Percentiles rank a stretch among this genome's conserved stretches.
phyloP scores from a whole-genome alignment of 1,140 invertebrate species.

The Rhopalosiphum padi region DNA sequence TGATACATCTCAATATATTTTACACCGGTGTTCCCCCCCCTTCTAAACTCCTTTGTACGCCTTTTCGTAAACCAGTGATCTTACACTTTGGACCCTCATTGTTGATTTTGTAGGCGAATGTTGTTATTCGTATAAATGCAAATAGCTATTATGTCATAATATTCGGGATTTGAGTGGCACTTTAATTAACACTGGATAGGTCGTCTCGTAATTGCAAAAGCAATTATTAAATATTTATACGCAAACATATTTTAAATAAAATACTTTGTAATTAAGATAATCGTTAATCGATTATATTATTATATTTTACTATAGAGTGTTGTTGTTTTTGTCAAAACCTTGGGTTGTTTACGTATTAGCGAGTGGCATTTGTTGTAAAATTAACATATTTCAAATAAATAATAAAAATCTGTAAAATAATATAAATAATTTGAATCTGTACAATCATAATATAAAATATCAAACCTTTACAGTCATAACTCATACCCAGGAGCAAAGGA shows the following conservation, averaged over 20 bases:
- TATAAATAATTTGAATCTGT: no score
- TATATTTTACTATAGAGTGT: not conserved
- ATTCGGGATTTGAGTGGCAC: not conserved
- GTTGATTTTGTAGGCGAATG: not conserved
- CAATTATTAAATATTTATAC: no score
- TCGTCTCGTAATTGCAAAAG: not conserved
- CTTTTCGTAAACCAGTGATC: not conserved
- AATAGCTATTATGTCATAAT: not conserved
- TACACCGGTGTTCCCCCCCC: no score
- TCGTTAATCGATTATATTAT: not conserved
- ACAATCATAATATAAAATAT: no score
- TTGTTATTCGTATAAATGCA: not conserved
- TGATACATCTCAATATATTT: not conserved
- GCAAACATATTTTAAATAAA: not conserved
- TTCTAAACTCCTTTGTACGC: no score
- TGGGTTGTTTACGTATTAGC: not conserved
- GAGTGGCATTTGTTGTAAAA: no score
- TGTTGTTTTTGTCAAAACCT: not conserved
- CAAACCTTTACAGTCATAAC: no score
- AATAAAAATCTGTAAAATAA: no score
- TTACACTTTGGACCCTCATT: not conserved
- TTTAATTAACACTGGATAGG: not conserved
- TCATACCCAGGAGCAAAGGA: no score
- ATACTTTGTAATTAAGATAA: not conserved
- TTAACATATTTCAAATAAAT: no score